phyloP scores from a whole-genome alignment of 2,888 invertebrate genomes.

The Chrysopilus asiliformis region DNA sequence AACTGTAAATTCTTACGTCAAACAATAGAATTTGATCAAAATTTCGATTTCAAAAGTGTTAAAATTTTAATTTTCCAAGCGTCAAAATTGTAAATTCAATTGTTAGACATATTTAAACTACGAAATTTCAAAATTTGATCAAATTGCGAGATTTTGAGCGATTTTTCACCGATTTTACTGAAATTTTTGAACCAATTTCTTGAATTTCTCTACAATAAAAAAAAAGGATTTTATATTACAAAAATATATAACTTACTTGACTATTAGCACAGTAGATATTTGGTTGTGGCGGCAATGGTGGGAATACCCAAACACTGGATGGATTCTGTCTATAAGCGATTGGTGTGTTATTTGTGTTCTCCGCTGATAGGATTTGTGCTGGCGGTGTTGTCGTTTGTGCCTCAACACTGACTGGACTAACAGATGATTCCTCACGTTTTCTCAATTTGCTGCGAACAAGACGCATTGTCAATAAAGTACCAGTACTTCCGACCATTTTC shows the following conservation, averaged over 20 bases:
- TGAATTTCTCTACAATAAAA: too few relatives aligned
- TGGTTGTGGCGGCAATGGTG: slow-evolving; percentile 64
- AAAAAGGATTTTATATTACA: background rate
- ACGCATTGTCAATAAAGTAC: slow-evolving; percentile 76
- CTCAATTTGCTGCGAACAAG: slow-evolving; percentile 83
- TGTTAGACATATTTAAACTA: too few relatives aligned
- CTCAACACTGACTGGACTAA: slow-evolving; percentile 50
- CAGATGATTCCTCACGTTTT: slow-evolving; percentile 67
- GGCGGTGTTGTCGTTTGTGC: slow-evolving; percentile 43
- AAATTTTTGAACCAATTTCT: too few relatives aligned
- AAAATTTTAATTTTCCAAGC: too few relatives aligned
- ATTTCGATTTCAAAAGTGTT: too few relatives aligned
- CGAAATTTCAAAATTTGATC: too few relatives aligned
- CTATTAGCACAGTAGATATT: slow-evolving; percentile 52
- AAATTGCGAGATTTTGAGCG: too few relatives aligned
- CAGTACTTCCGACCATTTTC: slow-evolving; percentile 69
- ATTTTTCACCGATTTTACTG: too few relatives aligned
- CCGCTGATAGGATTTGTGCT: slow-evolving; percentile 30
- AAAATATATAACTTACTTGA: slow-evolving; percentile 50
- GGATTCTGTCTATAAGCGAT: slow-evolving; percentile 54
- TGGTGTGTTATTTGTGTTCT: slow-evolving; percentile 33
- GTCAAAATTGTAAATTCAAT: too few relatives aligned
- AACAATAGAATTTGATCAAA: too few relatives aligned
- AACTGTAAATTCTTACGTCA: too few relatives aligned
- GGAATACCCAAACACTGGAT: slow-evolving; percentile 60